Evolutionary conservation across 1,140 invertebrate species (phyloP), one percentile per base, ranked within the genome.

Genomic region (Rhysida immarginata): DNA sequence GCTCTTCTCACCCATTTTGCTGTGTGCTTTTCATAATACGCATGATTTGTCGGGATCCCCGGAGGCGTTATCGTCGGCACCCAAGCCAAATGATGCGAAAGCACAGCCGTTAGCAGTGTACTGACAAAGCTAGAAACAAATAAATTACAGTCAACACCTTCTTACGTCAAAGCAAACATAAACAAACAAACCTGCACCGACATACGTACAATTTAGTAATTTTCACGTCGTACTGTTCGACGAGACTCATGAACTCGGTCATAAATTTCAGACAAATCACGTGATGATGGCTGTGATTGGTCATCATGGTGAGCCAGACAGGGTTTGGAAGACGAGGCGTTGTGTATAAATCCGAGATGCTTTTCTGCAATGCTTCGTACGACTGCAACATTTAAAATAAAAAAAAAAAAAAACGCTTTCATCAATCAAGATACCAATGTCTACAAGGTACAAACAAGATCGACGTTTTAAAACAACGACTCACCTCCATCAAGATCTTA

Each of bases 11-110:
- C 71, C 71, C 71, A 73, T 62, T 69, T 70, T 1, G 72, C 68
- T 29, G 68, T 65, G 58, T 74, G 69, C 54, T 71, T 72, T 50
- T 70, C 64, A 18, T 69, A 58, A 57, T 70, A 70, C 14, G 66
- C 65, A 14, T 62, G 62, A 8, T 66, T 68, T 13, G 68, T 63
- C 18, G 63, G 64, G 27, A 64, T 58, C 43, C 68, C 69, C 23
- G 70, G 66, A n/a, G 71, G 70, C 52, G 68, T 70, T 14, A 88
- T 81, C 0, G 85, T 89, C 23, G 83, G 78, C 49, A 92, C 86
- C 90, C 89, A 93, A 1, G 87, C 86, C 20, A 92, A 75, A 69
- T 94, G 90, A 72, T 92, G 79, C 0, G 87, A 92, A 45, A 93
- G 70, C 24, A 93, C 82, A 55, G 86, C 85, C 2, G 87, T 93